Percentiles rank a stretch among this genome's conserved stretches.
Conservation (phyloP, 1,140 invertebrate genomes). For the Zaprionus capensis region DNA sequence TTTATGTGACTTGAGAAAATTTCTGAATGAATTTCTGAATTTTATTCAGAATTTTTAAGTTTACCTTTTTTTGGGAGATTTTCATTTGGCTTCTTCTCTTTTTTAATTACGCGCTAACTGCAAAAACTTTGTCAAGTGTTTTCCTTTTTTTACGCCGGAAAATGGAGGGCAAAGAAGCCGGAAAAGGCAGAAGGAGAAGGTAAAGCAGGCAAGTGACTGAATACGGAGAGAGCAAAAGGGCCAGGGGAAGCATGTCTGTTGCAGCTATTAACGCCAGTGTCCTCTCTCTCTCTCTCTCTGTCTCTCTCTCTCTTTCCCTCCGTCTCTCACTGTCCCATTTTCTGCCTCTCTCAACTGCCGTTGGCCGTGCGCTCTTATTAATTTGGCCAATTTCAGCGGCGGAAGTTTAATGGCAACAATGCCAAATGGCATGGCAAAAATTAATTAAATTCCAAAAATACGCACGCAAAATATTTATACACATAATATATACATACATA, state of each 20-base stretch:
- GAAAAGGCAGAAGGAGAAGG: neutral
- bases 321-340: neutral
- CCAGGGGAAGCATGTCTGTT: slow-evolving; percentile 26
- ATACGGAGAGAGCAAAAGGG: neutral
- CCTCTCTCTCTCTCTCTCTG: slow-evolving; percentile 39
- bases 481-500: neutral
- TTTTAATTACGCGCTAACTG: slow-evolving; percentile 64
- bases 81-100: slow-evolving; percentile 13
- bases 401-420: slow-evolving; percentile 59
- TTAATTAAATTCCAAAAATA: slow-evolving; percentile 65
- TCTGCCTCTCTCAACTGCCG: slow-evolving; percentile 22
- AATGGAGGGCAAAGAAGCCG: neutral
- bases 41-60: neutral
- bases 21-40: neutral
- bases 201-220: neutral
- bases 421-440: slow-evolving; percentile 56
- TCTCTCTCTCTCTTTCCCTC: slow-evolving; percentile 27
- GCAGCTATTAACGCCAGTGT: slow-evolving; percentile 68
- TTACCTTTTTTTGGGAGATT: slow-evolving; percentile 1
- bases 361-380: slow-evolving; percentile 65
- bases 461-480: slow-evolving; percentile 9
- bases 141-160: slow-evolving; percentile 24
- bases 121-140: slow-evolving; percentile 64
- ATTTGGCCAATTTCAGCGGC: slow-evolving; percentile 70
- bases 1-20: neutral